A percentile compares a stretch with the other conserved stretches of the same genome.
Conservation (phyloP, 2,113 vertebrate species). For the Vidua chalybeata region DNA sequence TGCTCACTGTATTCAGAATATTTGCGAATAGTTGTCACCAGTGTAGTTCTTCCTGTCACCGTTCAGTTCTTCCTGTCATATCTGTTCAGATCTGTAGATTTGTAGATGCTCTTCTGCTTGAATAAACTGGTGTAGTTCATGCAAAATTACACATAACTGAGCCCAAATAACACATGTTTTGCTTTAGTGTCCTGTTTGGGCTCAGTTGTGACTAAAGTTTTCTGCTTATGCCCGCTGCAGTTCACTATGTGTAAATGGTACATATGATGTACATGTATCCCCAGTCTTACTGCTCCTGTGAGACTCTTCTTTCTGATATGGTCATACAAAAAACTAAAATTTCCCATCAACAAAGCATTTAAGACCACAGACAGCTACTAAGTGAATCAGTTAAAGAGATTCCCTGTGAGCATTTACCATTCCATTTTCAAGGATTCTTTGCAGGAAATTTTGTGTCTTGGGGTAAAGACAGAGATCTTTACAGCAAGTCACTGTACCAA, state of each 20-base stretch:
- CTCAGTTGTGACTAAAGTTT: background rate
- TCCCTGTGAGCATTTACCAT: background rate
- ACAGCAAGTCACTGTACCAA: background rate
- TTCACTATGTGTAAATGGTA: background rate
- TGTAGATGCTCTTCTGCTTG: background rate
- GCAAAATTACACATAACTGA: background rate
- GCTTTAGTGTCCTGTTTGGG: background rate
- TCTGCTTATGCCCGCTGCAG: background rate
- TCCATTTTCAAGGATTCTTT: background rate
- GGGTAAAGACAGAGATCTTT: background rate
- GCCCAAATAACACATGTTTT: background rate
- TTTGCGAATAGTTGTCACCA: background rate
- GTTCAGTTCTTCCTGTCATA: background rate
- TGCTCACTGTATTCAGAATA: background rate
- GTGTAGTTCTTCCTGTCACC: background rate
- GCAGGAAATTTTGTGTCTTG: background rate
- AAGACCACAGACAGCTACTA: background rate
- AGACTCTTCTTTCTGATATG: background rate
- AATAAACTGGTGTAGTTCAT: background rate
- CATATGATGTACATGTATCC: background rate
- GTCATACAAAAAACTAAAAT: background rate
- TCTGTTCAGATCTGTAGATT: background rate
- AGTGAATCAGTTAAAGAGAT: background rate
- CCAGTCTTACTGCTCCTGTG: background rate
- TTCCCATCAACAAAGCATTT: background rate